A percentile compares a stretch with the other conserved stretches of the same genome.
Conservation (phyloP, 2,113 vertebrate species). For the Sturnus vulgaris region DNA sequence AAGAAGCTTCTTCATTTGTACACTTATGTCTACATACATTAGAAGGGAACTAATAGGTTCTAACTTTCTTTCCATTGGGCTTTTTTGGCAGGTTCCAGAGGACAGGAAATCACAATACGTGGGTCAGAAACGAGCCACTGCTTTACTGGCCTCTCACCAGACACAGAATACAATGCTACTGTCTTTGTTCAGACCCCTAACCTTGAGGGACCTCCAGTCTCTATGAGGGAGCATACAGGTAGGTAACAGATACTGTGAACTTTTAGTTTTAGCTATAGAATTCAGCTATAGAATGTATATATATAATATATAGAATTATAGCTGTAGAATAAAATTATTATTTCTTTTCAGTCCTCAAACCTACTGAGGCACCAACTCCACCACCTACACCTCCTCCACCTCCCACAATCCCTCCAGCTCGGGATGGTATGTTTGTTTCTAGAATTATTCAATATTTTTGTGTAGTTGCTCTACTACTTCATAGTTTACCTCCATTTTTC, state of each 20-base stretch:
- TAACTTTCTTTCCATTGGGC: background rate
- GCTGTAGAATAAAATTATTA: background rate
- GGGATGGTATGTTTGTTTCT: constrained; percentile 80
- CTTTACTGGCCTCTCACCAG: constrained; percentile 87
- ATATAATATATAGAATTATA: too few relatives aligned
- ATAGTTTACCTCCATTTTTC: background rate
- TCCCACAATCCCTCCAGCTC: constrained; percentile 91
- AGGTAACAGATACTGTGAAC: constrained; percentile 13
- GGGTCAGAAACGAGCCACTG: constrained; percentile 89
- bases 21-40: background rate
- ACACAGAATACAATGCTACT: constrained; percentile 83
- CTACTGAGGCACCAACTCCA: constrained; percentile 85
- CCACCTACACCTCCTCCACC: constrained; percentile 90
- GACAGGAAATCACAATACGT: constrained; percentile 91
- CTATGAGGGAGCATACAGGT: constrained; percentile 83
- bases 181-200: constrained; percentile 94
- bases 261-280: background rate
- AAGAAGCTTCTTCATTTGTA: background rate
- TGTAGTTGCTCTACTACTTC: background rate
- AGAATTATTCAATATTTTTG: background rate
- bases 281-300: too few relatives aligned
- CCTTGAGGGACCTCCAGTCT: constrained; percentile 90
- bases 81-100: constrained; percentile 76
- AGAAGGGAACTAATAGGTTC: background rate
- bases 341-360: constrained; percentile 81